Percentiles rank a stretch among this genome's conserved stretches.
These are phyloP conservation scores for Drosophila rufa DNA, from an alignment of 1,140 invertebrate species.

Conservation along the genomic window DNA sequence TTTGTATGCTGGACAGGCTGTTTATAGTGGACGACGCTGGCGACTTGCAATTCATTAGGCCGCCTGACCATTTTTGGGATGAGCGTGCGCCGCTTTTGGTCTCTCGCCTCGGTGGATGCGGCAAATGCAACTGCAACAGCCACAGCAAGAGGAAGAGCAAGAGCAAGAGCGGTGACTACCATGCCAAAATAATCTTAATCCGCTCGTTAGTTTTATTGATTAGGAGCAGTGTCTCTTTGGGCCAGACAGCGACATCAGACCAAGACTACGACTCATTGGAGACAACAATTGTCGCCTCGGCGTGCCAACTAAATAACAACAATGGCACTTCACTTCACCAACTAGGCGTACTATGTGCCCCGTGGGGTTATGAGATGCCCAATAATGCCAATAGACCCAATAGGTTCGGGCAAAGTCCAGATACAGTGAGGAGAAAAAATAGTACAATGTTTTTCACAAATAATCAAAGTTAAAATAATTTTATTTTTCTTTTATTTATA, in stretches of 20 bases:
- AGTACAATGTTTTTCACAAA: too few relatives aligned
- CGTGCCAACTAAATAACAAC: conserved; percentile 80
- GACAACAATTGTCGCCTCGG: conserved; percentile 83
- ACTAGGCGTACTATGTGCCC: conserved; percentile 66
- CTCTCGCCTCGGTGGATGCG: conserved; percentile 49
- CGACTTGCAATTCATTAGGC: conserved; percentile 78
- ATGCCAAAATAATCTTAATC: conserved; percentile 79
- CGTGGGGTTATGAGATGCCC: conserved; percentile 57
- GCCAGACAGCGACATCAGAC: conserved; percentile 43
- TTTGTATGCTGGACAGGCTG: conserved; percentile 62
- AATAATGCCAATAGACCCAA: conserved; percentile 37
- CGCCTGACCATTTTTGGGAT: conserved; percentile 75
- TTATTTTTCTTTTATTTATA: too few relatives aligned
- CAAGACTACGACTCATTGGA: conserved; percentile 73
- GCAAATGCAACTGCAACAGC: conserved; percentile 20
- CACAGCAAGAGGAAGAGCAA: conserved; percentile 21
- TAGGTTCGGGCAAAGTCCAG: background rate
- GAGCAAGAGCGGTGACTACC: conserved; percentile 23
- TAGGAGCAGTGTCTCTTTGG: conserved; percentile 71
- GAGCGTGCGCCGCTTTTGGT: conserved; percentile 80
- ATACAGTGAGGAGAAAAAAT: background rate
- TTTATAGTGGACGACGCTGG: conserved; percentile 25
- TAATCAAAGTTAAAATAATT: too few relatives aligned
- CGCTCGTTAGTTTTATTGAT: conserved; percentile 83
- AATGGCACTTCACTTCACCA: conserved; percentile 60